Evolutionary conservation across 1,140 invertebrate genomes (phyloP).

Genomic region (Drosophila repletoides): DNA sequence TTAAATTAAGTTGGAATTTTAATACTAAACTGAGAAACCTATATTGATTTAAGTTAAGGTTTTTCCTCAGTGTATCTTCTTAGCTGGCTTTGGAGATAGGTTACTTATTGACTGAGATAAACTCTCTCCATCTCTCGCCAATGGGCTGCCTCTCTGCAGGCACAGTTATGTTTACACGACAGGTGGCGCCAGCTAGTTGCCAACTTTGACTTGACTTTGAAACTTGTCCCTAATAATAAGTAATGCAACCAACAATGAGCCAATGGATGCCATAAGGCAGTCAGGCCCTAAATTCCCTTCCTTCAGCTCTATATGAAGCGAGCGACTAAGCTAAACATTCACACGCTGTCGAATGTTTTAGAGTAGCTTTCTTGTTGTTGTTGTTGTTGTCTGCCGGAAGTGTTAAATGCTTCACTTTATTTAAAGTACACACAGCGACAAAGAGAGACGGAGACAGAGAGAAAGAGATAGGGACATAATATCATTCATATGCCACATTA

Average conservation of each 20-base stretch:
- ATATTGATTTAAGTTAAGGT: no score
- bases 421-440: slow-evolving; percentile 60
- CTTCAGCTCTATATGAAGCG: background rate
- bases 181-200: slow-evolving; percentile 22
- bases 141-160: background rate
- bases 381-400: slow-evolving; percentile 69
- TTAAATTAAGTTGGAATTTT: no score
- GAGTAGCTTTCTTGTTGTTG: slow-evolving; percentile 34
- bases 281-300: slow-evolving; percentile 2
- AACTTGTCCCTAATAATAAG: slow-evolving; percentile 17
- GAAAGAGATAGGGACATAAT: slow-evolving; percentile 38
- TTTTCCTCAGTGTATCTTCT: no score
- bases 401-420: slow-evolving; percentile 80
- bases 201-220: background rate
- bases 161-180: background rate
- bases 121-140: background rate
- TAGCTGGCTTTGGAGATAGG: no score
- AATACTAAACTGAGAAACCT: no score
- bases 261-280: background rate
- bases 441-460: slow-evolving; percentile 7
- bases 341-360: slow-evolving; percentile 61
- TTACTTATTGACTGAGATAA: background rate
- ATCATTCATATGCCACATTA: slow-evolving; percentile 76
- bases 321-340: slow-evolving; percentile 69
- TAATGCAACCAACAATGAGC: background rate